Conservation (phyloP, 2,113 vertebrate genomes). For the Colinus virginianus region DNA sequence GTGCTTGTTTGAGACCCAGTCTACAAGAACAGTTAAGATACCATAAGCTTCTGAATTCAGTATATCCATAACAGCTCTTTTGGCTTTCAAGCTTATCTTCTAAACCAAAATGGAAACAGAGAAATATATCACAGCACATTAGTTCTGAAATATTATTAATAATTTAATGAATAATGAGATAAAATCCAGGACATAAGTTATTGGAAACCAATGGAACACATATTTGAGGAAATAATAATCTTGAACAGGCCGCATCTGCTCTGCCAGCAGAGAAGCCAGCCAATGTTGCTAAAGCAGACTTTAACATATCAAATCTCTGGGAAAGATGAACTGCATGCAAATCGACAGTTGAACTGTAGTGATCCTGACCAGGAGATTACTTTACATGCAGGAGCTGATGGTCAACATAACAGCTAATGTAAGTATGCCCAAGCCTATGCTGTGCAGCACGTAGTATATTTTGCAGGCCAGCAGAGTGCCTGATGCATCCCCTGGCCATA, state of each 20-base stretch:
- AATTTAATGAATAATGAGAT: neutral
- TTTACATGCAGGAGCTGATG: neutral
- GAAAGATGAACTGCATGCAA: neutral
- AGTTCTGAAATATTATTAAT: neutral
- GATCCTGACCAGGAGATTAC: neutral
- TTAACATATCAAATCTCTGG: neutral
- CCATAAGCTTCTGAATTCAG: conserved; percentile 53
- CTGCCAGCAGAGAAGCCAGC: neutral
- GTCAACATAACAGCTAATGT: neutral
- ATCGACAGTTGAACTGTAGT: too few relatives aligned
- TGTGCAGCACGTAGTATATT: neutral
- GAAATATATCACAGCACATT: neutral
- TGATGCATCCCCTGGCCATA: neutral
- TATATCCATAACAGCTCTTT: neutral
- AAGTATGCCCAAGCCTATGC: neutral
- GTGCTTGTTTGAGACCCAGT: conserved; percentile 86
- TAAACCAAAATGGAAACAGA: neutral
- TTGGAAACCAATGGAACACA: neutral
- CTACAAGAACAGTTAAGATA: conserved; percentile 83
- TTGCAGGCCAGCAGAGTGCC: neutral
- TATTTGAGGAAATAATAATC: neutral
- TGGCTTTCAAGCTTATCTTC: neutral
- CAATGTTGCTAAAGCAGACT: neutral
- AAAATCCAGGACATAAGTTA: neutral
- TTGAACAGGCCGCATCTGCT: neutral